Evolutionary conservation across 2,888 invertebrate genomes (phyloP).

Genomic region (Stenodema calcarata): DNA sequence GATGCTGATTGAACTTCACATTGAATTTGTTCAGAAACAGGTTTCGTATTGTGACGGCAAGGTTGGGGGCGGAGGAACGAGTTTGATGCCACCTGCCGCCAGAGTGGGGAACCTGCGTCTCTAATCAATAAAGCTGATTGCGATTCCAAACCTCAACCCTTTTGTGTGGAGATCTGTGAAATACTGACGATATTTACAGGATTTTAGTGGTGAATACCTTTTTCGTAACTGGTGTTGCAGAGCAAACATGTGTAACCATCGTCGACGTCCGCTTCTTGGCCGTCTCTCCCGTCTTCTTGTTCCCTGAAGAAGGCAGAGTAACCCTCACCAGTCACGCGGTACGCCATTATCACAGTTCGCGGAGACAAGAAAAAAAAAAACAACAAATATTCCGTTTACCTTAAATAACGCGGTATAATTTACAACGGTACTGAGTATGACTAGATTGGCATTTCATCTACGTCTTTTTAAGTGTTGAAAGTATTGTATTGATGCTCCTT

Average conservation of each 20-base stretch:
- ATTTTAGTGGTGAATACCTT: constrained; percentile 54
- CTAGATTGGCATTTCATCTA: constrained; percentile 19
- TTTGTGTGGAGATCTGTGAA: too few species aligned
- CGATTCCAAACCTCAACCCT: background rate
- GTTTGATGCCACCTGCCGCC: constrained; percentile 29
- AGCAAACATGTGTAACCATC: constrained; percentile 58
- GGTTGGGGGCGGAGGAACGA: background rate
- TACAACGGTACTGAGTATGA: background rate
- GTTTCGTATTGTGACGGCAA: background rate
- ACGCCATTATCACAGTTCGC: constrained; percentile 51
- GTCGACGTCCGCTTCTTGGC: constrained; percentile 55
- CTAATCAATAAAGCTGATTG: constrained; percentile 45
- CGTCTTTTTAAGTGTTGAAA: background rate
- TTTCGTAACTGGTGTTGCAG: constrained; percentile 58
- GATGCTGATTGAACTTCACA: too few species aligned
- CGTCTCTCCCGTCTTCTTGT: constrained; percentile 53
- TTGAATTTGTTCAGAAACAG: background rate
- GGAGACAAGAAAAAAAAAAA: background rate
- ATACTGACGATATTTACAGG: background rate
- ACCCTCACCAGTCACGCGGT: constrained; percentile 54
- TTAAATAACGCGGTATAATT: background rate
- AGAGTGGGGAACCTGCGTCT: constrained; percentile 20
- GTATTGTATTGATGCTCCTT: background rate
- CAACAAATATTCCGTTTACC: background rate
- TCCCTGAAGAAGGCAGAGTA: constrained; percentile 55